A percentile compares a stretch with the other conserved stretches of the same genome.
phyloP scores from a whole-genome alignment of 2,113 vertebrate species.

The Azemiops feae region DNA sequence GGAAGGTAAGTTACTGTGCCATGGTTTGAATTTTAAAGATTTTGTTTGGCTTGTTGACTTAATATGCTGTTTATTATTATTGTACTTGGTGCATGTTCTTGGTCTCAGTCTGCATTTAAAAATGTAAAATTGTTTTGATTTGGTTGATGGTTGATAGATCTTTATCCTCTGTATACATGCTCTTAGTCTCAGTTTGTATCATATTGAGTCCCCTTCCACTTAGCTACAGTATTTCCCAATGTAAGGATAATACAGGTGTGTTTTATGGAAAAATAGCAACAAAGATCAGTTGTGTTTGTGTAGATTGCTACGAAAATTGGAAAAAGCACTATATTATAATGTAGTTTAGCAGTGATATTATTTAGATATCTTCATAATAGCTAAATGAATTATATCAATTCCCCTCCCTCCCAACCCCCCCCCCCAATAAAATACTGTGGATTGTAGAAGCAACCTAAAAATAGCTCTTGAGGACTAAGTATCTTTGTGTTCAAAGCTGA shows the following conservation, averaged over 20 bases:
- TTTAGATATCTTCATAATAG: neutral
- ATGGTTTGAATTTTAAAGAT: neutral
- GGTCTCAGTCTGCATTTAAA: neutral
- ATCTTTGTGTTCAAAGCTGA: neutral
- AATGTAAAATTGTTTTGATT: neutral
- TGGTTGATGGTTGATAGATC: neutral
- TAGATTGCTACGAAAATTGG: neutral
- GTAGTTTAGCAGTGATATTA: neutral
- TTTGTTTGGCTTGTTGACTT: neutral
- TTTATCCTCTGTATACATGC: neutral
- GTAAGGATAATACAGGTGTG: neutral
- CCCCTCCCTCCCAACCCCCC: no score
- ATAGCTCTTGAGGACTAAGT: neutral
- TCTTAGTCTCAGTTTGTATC: neutral
- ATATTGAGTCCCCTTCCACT: neutral
- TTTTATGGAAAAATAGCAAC: neutral
- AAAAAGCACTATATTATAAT: neutral
- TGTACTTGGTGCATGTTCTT: neutral
- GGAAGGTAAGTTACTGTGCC: neutral
- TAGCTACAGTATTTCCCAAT: neutral
- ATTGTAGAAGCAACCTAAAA: neutral
- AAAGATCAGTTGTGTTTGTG: neutral
- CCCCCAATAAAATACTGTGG: no score
- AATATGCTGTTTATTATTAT: neutral
- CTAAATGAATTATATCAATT: neutral